These are phyloP conservation scores for Hyperopisus bebe DNA, from an alignment of 2,113 vertebrate species.

Conservation along the genomic window DNA sequence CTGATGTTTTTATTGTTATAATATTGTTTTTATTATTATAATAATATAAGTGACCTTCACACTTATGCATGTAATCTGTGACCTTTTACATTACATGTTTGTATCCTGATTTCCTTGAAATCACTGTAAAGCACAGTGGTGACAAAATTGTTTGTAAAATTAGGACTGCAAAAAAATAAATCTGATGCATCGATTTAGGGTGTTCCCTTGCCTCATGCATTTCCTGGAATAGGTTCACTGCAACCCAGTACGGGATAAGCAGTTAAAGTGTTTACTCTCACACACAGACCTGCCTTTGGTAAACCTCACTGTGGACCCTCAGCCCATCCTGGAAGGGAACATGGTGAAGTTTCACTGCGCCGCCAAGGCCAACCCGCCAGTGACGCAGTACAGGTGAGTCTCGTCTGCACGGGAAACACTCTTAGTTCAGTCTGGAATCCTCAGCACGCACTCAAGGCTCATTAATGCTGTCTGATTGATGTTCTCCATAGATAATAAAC, in stretches of 20 bases:
- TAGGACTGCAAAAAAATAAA: background rate
- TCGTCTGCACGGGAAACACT: background rate
- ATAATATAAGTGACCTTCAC: background rate
- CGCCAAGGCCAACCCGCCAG: conserved; percentile 92
- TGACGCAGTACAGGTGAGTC: conserved; percentile 88
- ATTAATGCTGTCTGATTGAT: conserved; percentile 22
- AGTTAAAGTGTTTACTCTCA: conserved; percentile 4
- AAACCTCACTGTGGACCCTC: conserved; percentile 90
- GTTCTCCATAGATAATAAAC: conserved; percentile 17
- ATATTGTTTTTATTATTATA: background rate
- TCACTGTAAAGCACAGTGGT: background rate
- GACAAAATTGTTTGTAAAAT: background rate
- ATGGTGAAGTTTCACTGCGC: conserved; percentile 91
- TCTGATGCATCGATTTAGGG: background rate
- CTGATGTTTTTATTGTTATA: background rate
- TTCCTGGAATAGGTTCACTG: background rate
- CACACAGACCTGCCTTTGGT: conserved; percentile 84
- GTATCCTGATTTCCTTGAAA: background rate
- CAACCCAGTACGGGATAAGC: background rate
- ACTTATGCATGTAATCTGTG: background rate
- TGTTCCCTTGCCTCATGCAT: background rate
- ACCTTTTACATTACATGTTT: background rate
- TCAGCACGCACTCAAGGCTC: background rate
- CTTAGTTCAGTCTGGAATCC: background rate
- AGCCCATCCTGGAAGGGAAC: conserved; percentile 88